phyloP scores from a whole-genome alignment of 2,113 vertebrate genomes.

The Perccottus glenii region DNA sequence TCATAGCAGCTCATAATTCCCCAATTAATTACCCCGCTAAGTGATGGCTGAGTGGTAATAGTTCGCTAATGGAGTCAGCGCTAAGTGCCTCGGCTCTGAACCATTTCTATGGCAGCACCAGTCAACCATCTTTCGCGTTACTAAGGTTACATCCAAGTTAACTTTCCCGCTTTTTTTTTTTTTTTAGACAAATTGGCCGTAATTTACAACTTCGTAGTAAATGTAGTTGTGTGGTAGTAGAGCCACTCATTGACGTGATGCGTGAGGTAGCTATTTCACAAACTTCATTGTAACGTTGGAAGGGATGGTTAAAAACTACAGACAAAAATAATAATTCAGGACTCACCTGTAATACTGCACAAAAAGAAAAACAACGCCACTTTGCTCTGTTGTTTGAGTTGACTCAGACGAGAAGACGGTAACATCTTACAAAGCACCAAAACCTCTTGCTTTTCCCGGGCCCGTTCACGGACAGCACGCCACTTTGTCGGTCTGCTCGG shows the following conservation, averaged over 20 bases:
- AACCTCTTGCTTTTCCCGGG: constrained; percentile 20
- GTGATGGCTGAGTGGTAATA: constrained; percentile 24
- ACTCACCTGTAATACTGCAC: constrained; percentile 74
- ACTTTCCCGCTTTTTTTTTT: constrained; percentile 59
- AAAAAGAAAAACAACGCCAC: constrained; percentile 56
- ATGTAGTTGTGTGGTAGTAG: background rate
- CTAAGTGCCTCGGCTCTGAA: constrained; percentile 8
- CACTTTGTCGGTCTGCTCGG: constrained; percentile 59
- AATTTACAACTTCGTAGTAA: constrained; percentile 2
- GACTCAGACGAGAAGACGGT: constrained; percentile 56
- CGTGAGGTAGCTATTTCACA: constrained; percentile 16
- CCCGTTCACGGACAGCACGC: constrained; percentile 26
- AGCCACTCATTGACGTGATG: constrained; percentile 7
- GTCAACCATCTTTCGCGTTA: constrained; percentile 44
- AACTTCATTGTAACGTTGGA: constrained; percentile 52
- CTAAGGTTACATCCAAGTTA: constrained; percentile 27
- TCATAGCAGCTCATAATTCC: constrained; percentile 48
- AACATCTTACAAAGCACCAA: constrained; percentile 56
- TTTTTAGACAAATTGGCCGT: background rate
- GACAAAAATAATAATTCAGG: background rate
- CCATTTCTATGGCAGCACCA: constrained; percentile 66
- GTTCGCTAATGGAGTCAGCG: constrained; percentile 11
- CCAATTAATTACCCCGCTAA: constrained; percentile 16
- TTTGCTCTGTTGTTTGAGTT: constrained; percentile 39
- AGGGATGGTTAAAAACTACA: constrained; percentile 5